Conservation (phyloP, 2,888 invertebrate species). For the Phania funesta region DNA sequence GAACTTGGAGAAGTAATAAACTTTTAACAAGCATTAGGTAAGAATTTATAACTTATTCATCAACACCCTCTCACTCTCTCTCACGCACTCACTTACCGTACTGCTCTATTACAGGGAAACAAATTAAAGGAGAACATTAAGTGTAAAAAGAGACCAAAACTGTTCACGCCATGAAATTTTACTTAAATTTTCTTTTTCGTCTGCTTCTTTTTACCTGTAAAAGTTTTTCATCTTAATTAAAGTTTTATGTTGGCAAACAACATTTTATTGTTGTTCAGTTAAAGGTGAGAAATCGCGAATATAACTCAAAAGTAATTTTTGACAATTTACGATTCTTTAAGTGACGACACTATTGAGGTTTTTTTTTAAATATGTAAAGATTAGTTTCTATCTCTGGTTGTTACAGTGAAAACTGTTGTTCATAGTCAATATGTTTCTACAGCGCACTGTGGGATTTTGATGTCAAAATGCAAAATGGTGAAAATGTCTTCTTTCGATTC, state of each 20-base stretch:
- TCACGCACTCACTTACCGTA: background rate
- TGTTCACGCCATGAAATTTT: background rate
- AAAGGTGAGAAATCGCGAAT: background rate
- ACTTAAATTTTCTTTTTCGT: background rate
- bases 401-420: too few species aligned
- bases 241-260: constrained; percentile 20
- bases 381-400: too few species aligned
- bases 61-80: too few species aligned
- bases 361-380: too few species aligned
- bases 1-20: constrained; percentile 10
- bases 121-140: background rate
- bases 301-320: background rate
- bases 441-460: too few species aligned
- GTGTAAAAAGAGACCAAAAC: background rate
- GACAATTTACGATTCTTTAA: too few species aligned
- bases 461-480: too few species aligned
- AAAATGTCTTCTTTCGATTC: too few species aligned
- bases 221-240: constrained; percentile 25
- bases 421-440: too few species aligned
- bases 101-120: background rate
- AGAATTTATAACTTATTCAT: constrained; percentile 2
- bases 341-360: too few species aligned
- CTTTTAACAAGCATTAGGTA: constrained; percentile 13
- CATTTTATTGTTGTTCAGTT: constrained; percentile 4
- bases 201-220: background rate